Evolutionary conservation across 2,113 vertebrate genomes (phyloP).

Genomic region (Prunella himalayana): DNA sequence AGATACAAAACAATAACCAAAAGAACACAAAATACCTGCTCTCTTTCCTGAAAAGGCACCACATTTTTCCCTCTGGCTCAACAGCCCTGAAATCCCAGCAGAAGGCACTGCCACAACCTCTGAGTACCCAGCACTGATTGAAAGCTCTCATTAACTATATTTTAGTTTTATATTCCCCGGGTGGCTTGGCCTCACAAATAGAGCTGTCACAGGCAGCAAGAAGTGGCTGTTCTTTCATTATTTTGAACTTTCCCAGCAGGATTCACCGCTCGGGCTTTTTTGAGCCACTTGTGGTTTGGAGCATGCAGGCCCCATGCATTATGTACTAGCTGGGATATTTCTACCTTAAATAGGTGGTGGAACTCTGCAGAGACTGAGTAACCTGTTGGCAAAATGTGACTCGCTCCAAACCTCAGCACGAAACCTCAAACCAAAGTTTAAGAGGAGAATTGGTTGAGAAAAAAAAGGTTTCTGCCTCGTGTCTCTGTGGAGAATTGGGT

Average conservation of each 20-base stretch:
- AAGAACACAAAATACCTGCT: not conserved
- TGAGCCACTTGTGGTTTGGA: slow-evolving; percentile 69
- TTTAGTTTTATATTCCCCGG: not conserved
- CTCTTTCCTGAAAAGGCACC: not conserved
- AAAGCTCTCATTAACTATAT: slow-evolving; percentile 25
- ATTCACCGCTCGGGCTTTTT: slow-evolving; percentile 47
- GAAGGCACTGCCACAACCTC: not conserved
- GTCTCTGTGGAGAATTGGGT: slow-evolving; percentile 21
- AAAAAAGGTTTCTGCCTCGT: slow-evolving; percentile 6
- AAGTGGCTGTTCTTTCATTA: slow-evolving; percentile 52
- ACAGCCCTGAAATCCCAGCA: not conserved
- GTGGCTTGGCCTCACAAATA: slow-evolving; percentile 13
- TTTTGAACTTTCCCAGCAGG: slow-evolving; percentile 63
- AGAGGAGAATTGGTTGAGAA: not conserved
- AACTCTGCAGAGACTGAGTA: slow-evolving; percentile 23
- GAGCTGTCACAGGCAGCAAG: slow-evolving; percentile 39
- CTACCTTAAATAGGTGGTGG: slow-evolving; percentile 62
- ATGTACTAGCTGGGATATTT: slow-evolving; percentile 54
- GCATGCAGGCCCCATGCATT: slow-evolving; percentile 41
- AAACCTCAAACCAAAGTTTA: slow-evolving; percentile 56
- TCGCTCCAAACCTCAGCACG: slow-evolving; percentile 51
- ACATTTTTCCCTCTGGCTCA: not conserved
- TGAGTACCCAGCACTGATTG: not conserved
- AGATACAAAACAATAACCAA: not conserved
- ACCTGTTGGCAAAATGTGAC: slow-evolving; percentile 49